These are phyloP conservation scores for Protobothrops flavoviridis DNA, from an alignment of 2,113 vertebrate genomes.

Conservation along the genomic window DNA sequence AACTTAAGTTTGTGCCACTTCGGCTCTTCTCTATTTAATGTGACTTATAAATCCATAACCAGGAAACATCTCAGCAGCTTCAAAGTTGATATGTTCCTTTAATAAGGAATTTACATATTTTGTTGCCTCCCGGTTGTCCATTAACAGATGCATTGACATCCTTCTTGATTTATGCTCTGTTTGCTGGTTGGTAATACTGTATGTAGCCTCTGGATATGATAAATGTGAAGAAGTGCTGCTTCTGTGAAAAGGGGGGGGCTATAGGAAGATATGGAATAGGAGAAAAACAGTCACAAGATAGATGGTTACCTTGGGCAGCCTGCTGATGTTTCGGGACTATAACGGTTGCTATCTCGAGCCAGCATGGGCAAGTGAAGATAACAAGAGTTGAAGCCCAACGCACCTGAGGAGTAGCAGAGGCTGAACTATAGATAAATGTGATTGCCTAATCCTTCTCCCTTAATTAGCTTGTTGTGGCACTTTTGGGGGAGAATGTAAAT, in stretches of 20 bases:
- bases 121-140: background rate
- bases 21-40: background rate
- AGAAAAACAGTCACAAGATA: background rate
- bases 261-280: background rate
- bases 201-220: background rate
- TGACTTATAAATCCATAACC: background rate
- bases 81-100: background rate
- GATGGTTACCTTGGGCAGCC: background rate
- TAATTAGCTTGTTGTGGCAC: background rate
- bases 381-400: background rate
- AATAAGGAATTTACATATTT: background rate
- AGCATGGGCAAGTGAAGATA: background rate
- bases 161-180: background rate
- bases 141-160: background rate
- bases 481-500: accelerated
- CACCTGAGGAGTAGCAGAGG: background rate
- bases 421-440: background rate
- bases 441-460: background rate
- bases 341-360: background rate
- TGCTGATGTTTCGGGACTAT: background rate
- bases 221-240: constrained; percentile 9
- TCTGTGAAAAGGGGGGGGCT: background rate
- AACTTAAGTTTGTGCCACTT: no score
- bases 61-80: background rate
- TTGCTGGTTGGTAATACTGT: background rate